Conservation (phyloP, 1,140 invertebrate species). For the Papilio polyxenes region DNA sequence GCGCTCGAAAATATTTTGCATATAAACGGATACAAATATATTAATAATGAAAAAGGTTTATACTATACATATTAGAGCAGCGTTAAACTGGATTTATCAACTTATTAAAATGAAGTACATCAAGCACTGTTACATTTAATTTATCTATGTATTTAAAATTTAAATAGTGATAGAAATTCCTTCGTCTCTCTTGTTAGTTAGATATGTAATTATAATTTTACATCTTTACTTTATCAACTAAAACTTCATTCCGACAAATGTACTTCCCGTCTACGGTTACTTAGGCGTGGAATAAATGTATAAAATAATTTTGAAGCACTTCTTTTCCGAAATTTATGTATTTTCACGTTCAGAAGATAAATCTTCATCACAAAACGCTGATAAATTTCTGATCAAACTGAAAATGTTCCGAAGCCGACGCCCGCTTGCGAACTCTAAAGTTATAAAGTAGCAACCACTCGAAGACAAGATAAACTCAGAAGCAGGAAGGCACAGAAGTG, state of each 20-base stretch:
- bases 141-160: not conserved
- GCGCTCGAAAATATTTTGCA: slow-evolving; percentile 34
- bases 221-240: not conserved
- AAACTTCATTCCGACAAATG: not conserved
- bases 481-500: slow-evolving; percentile 46
- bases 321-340: slow-evolving; percentile 30
- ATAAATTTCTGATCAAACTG: slow-evolving; percentile 40
- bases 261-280: not conserved
- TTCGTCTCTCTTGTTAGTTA: not conserved
- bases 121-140: not conserved
- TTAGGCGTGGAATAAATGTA: not conserved
- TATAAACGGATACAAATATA: not conserved
- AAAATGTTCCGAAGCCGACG: slow-evolving; percentile 39
- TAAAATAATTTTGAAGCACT: not conserved
- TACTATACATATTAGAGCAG: not conserved
- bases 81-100: not conserved
- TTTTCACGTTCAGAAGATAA: slow-evolving; percentile 35
- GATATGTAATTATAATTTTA: not conserved
- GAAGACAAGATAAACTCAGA: slow-evolving; percentile 57
- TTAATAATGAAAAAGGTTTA: slow-evolving; percentile 3
- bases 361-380: slow-evolving; percentile 17
- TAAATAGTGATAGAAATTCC: too few relatives aligned
- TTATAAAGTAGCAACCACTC: slow-evolving; percentile 50
- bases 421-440: slow-evolving; percentile 50
- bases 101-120: not conserved